Percentiles rank a stretch among this genome's conserved stretches.
These are phyloP conservation scores for Cranoglanis bouderius DNA, from an alignment of 2,113 vertebrate species.

Conservation along the genomic window DNA sequence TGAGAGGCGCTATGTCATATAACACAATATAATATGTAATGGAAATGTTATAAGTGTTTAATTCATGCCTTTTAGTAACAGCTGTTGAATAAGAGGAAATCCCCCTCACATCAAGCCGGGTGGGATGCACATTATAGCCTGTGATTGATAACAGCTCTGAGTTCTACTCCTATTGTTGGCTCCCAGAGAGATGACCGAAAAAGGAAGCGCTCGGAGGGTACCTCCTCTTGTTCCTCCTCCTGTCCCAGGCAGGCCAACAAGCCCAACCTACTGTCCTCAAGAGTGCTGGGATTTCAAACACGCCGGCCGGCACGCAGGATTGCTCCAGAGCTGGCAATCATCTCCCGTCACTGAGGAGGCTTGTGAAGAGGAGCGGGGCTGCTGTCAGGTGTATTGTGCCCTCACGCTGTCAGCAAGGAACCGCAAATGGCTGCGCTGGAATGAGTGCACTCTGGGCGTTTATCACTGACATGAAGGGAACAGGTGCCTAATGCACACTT, in stretches of 20 bases:
- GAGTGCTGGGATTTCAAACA: slow-evolving; percentile 43
- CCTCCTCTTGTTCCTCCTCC: slow-evolving; percentile 27
- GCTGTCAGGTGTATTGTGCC: slow-evolving; percentile 40
- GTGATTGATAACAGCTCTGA: slow-evolving; percentile 34
- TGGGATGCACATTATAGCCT: neutral
- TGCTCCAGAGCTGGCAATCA: slow-evolving; percentile 48
- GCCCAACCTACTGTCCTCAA: slow-evolving; percentile 20
- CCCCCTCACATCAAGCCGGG: slow-evolving; percentile 21
- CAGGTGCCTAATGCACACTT: slow-evolving; percentile 30
- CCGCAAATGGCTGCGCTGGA: slow-evolving; percentile 18
- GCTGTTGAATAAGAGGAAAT: slow-evolving; percentile 25
- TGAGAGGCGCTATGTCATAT: neutral
- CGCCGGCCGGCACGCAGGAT: slow-evolving; percentile 36
- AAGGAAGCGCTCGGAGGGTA: slow-evolving; percentile 36
- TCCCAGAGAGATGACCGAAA: slow-evolving; percentile 46
- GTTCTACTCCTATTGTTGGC: slow-evolving; percentile 49
- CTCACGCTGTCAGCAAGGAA: slow-evolving; percentile 34
- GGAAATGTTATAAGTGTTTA: neutral
- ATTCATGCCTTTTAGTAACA: slow-evolving; percentile 28
- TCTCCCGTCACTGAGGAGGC: slow-evolving; percentile 31
- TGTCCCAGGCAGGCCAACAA: slow-evolving; percentile 6
- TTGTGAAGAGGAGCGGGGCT: neutral
- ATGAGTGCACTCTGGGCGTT: slow-evolving; percentile 15
- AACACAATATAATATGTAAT: neutral
- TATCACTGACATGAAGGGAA: slow-evolving; percentile 5